A percentile compares a stretch with the other conserved stretches of the same genome.
These are phyloP conservation scores for Salvelinus alpinus DNA, from an alignment of 2,113 vertebrate genomes.

Conservation along the genomic window DNA sequence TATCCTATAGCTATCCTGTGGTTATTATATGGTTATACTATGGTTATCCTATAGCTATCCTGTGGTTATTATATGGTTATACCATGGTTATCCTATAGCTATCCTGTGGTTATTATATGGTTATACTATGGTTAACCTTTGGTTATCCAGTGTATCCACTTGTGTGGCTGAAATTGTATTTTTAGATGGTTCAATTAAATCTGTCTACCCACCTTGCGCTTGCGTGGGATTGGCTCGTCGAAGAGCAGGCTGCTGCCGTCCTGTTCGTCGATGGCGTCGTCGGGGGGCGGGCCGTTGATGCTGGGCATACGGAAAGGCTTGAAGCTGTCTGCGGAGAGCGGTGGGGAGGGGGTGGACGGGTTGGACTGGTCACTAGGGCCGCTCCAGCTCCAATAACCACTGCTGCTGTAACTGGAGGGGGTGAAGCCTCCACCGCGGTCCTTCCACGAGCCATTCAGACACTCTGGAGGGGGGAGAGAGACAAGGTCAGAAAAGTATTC, in stretches of 20 bases:
- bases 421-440: constrained; percentile 87
- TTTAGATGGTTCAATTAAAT: no score
- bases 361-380: constrained; percentile 97
- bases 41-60: no score
- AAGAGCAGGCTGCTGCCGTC: constrained; percentile 92
- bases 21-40: no score
- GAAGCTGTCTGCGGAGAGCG: constrained; percentile 92
- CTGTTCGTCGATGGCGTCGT: constrained; percentile 80
- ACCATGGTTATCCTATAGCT: no score
- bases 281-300: constrained; percentile 70
- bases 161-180: no score
- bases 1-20: no score
- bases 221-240: constrained; percentile 96
- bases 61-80: no score
- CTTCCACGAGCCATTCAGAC: constrained; percentile 91
- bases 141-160: no score
- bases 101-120: no score
- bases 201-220: constrained; percentile 85
- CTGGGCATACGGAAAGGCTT: constrained; percentile 86
- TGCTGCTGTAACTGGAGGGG: constrained; percentile 93
- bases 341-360: constrained; percentile 94
- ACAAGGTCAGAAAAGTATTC: neutral
- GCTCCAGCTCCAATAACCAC: constrained; percentile 98
- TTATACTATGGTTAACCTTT: no score
- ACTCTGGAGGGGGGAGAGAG: constrained; percentile 68